Evolutionary conservation across 2,888 invertebrate species (phyloP).

Genomic region (Carpatolechia fugitivella): DNA sequence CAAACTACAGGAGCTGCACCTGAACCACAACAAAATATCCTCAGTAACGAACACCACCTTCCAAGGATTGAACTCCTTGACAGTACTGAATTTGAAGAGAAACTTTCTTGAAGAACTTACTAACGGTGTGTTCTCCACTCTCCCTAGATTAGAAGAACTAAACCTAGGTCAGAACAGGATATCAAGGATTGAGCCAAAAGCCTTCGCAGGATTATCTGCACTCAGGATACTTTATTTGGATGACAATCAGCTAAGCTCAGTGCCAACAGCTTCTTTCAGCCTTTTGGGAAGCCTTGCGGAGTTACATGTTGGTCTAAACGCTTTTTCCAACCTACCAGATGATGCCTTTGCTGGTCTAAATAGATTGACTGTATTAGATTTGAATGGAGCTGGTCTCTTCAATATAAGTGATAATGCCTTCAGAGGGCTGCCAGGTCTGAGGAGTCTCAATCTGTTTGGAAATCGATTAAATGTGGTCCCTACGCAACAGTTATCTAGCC

Average conservation of each 20-base stretch:
- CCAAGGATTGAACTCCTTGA: conserved; percentile 86
- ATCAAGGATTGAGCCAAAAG: conserved; percentile 86
- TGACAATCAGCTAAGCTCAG: conserved; percentile 88
- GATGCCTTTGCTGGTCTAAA: conserved; percentile 89
- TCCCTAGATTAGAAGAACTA: conserved; percentile 89
- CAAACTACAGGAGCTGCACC: conserved; percentile 89
- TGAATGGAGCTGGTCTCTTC: conserved; percentile 88
- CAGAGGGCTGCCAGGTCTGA: conserved; percentile 85
- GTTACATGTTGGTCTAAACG: conserved; percentile 90
- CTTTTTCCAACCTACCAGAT: conserved; percentile 86
- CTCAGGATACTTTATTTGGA: conserved; percentile 89
- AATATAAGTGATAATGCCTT: conserved; percentile 89
- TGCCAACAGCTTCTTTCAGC: conserved; percentile 86
- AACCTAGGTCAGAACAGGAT: conserved; percentile 93
- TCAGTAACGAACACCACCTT: conserved; percentile 89
- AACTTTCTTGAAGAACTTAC: conserved; percentile 90
- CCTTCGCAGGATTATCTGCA: conserved; percentile 87
- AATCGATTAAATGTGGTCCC: conserved; percentile 88
- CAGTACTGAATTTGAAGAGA: conserved; percentile 88
- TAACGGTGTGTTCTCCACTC: conserved; percentile 85
- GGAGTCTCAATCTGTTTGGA: conserved; percentile 88
- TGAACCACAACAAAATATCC: conserved; percentile 92
- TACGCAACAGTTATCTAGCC: conserved; percentile 84
- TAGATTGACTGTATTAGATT: conserved; percentile 86
- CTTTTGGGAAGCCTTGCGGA: conserved; percentile 89